Base-by-base conservation (phyloP, 1,140 invertebrate species). In the Druon quercuslanigerum region DNA sequence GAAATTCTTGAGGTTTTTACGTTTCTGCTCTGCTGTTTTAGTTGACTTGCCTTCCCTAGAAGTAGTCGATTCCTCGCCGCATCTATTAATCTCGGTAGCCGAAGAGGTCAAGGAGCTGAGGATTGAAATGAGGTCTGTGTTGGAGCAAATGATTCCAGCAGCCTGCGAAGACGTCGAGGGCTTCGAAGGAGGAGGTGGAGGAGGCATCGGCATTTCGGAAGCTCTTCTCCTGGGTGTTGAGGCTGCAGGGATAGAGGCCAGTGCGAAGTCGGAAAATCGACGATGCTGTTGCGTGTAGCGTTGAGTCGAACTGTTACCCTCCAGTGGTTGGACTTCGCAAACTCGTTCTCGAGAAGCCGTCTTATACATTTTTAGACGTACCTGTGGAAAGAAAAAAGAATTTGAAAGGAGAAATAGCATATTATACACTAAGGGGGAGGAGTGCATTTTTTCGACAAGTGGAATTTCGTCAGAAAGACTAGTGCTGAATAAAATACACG, bases 291-390 rank as follows among this genome's bases (percentile, higher is more conserved):
- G 92, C 0, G 92, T 93, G 84, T 94, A 94, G 2, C 93, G 92
- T 76, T 93, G 92, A 4, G 92, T 88, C 46, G 92, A 92, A 1
- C 91, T 92, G 74, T 93, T 92, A 12, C 94, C 92, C 78, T 96
- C 95, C 3, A 96, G 83, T 0, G 95, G 94, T 82, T 96, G 95
- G 1, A 96, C 94, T 87, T 96, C 96, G 86, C 95, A 96, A 1
- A 96, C 94, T 77, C 94, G 94, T 87, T 97, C 96, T 76, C 93
- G 94, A 71, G 95, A 94, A 3, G 91, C 80, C 1, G 95, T 96
- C 70, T 95, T 96, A 94, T 95, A 96, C 85, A 97, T 93, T 88
- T 95, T 96, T 92, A 96, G 94, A 57, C 94, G 92, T 0, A 95
- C 90, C 90, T 92, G 73, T 16, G 51, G 51, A 72, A 71, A 40